These are phyloP conservation scores for Callopanchax toddi DNA, from an alignment of 2,113 vertebrate genomes.

Conservation along the genomic window DNA sequence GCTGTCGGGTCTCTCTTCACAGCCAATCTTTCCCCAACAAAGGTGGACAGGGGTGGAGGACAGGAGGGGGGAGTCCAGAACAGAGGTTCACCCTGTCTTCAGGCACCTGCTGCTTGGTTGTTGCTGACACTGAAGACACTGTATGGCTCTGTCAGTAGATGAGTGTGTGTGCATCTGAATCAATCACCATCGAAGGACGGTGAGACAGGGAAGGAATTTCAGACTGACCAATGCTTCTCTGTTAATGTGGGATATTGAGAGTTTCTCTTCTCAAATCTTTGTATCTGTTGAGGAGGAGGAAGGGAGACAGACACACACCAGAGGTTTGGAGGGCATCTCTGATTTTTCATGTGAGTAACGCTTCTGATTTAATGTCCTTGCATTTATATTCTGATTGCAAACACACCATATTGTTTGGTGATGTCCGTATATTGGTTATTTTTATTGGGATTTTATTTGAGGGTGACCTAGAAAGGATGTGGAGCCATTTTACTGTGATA, in stretches of 20 bases:
- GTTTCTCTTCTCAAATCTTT: constrained; percentile 22
- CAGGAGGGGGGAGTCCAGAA: constrained; percentile 43
- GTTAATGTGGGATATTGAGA: constrained; percentile 29
- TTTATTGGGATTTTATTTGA: constrained; percentile 8
- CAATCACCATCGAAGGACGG: constrained; percentile 31
- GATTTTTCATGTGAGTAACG: constrained; percentile 68
- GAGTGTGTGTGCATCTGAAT: constrained; percentile 47
- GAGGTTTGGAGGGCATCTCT: constrained; percentile 30
- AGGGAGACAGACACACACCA: constrained; percentile 22
- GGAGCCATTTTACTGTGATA: constrained; percentile 23
- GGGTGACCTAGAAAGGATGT: constrained; percentile 38
- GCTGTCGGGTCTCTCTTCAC: constrained; percentile 54
- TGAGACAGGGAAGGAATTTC: constrained; percentile 36
- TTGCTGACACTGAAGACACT: constrained; percentile 63
- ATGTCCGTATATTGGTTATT: constrained; percentile 3
- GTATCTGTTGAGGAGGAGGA: constrained; percentile 35
- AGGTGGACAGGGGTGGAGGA: constrained; percentile 60
- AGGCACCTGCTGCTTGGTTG: constrained; percentile 77
- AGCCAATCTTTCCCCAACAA: constrained; percentile 60
- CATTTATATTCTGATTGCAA: constrained; percentile 5
- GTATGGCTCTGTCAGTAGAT: constrained; percentile 54
- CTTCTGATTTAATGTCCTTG: constrained; percentile 1
- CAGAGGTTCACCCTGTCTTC: constrained; percentile 72
- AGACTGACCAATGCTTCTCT: constrained; percentile 38
- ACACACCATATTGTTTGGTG: background rate